Conservation (phyloP, 2,797 vertebrate genomes). For the Propithecus perrieri region DNA sequence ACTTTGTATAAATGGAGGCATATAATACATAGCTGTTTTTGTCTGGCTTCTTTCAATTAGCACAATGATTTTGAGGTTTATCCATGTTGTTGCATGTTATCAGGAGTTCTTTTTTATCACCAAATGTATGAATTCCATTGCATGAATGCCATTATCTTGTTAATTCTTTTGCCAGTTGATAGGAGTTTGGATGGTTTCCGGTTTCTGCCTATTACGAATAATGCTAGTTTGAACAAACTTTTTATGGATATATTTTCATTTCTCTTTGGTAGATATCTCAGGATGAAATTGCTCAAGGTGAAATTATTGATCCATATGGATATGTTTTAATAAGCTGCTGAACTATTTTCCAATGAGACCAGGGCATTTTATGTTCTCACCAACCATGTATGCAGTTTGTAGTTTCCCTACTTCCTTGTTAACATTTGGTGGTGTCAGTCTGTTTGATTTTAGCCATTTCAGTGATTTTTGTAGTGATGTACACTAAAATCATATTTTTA, state of each 20-base stretch:
- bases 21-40: not conserved
- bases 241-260: not conserved
- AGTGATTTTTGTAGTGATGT: not conserved
- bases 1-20: not conserved
- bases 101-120: not conserved
- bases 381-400: not conserved
- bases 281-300: not conserved
- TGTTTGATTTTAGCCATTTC: not conserved
- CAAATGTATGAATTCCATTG: not conserved
- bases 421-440: not conserved
- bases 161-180: not conserved
- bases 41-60: not conserved
- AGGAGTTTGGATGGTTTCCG: not conserved
- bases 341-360: not conserved
- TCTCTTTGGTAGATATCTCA: not conserved
- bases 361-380: not conserved
- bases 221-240: not conserved
- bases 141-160: not conserved
- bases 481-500: not conserved
- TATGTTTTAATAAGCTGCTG: not conserved
- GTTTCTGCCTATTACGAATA: not conserved
- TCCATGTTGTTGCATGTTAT: not conserved
- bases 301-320: not conserved
- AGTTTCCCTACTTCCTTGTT: not conserved
- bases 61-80: not conserved